Evolutionary conservation across 1,140 invertebrate species (phyloP).

Genomic region (Drosophila athabasca): DNA sequence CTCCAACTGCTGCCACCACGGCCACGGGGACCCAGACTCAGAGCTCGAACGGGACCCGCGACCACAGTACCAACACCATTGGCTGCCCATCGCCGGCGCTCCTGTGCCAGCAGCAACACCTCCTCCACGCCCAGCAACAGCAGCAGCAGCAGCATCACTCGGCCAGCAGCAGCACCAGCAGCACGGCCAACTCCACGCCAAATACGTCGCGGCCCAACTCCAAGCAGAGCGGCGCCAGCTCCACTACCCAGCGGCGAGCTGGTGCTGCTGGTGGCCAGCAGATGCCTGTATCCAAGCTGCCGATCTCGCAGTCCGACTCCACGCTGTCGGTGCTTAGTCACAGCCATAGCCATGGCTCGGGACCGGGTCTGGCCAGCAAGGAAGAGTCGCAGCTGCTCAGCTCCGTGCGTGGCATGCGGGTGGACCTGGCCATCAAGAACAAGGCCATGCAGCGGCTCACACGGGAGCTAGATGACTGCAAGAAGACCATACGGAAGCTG

Average conservation of each 20-base stretch:
- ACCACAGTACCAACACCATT: conserved; percentile 79
- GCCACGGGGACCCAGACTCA: conserved; percentile 56
- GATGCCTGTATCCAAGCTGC: conserved; percentile 64
- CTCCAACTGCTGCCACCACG: neutral
- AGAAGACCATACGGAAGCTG: conserved; percentile 89
- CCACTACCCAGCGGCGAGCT: conserved; percentile 29
- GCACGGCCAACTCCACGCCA: conserved; percentile 84
- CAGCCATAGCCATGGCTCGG: conserved; percentile 26
- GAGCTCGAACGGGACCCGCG: conserved; percentile 47
- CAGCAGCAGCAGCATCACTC: conserved; percentile 73
- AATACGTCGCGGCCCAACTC: conserved; percentile 83
- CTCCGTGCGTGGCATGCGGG: conserved; percentile 90
- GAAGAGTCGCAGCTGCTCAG: conserved; percentile 90
- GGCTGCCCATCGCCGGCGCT: conserved; percentile 68
- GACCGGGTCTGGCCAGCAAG: conserved; percentile 78
- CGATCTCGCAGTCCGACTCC: conserved; percentile 80
- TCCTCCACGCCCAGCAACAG: conserved; percentile 57
- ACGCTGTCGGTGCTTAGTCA: conserved; percentile 62
- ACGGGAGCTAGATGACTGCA: conserved; percentile 89
- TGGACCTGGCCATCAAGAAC: conserved; percentile 89
- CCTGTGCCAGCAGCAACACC: conserved; percentile 58
- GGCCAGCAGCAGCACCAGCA: conserved; percentile 85
- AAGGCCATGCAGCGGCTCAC: conserved; percentile 88
- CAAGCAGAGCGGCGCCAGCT: conserved; percentile 68
- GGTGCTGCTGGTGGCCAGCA: neutral